Evolutionary conservation across 2,797 vertebrate species (phyloP), one percentile per base, ranked within the genome.

Genomic region (Dromococcyx pavoninus): DNA sequence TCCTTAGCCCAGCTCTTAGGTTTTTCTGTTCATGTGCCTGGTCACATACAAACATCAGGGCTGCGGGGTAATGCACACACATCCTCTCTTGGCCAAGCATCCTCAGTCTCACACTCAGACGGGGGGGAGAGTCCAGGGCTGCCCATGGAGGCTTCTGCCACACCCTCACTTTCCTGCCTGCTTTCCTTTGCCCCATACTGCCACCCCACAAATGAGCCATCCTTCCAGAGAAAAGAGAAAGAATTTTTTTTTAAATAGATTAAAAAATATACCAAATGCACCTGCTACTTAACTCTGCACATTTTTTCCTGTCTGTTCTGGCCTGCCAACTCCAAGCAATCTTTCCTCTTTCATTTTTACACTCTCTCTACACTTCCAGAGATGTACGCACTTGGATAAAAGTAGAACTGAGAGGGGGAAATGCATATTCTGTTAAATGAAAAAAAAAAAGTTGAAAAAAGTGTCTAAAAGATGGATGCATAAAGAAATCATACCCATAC

Each of bases 351-450:
- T 91, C 89, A 35, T 95, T 95, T 94, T 94, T 97, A 92, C 92
- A 95, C 89, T 86, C 78, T 94, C 88, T 94, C 92, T 94, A 89
- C 76, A 95, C 94, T 97, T 96, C 93, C 92, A 97, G 95, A 95
- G 94, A 96, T 62, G 82, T 78, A 89, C 1, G 77, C 69, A 94
- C 80, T 93, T 91, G 81, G 91, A 91, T 93, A 95, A 96, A 96
- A 93, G 95, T 94, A 94, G 95, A 96, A 93, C 74, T 86, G 89
- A 96, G 80, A 96, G 89, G 69, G 73, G 64, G 76, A 96, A 96
- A 95, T 84, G 81, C 82, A 94, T 96, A 94, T 94, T 95, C 94
- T 91, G 89, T 79, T 94, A 91, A 76, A 92, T 43, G 41, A 78
- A 85, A 94, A 88, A 48, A 90, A 91, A 67, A 86, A 84, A 61